phyloP scores from a whole-genome alignment of 2,797 vertebrate species.

The Lithobates sylvaticus region DNA sequence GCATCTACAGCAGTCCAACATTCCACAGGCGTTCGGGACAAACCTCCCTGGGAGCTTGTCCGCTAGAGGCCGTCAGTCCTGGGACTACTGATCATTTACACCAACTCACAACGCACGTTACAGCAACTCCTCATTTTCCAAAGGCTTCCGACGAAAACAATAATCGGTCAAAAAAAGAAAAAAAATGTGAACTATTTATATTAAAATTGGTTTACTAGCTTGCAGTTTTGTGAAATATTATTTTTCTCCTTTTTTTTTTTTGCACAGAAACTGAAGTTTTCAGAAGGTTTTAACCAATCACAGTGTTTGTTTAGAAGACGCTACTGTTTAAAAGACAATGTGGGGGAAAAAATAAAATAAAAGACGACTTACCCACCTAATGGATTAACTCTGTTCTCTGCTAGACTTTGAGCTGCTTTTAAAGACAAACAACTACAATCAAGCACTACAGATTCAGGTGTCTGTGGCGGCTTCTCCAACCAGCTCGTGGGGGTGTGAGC shows the following conservation, averaged over 20 bases:
- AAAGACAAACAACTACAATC: slow-evolving; percentile 77
- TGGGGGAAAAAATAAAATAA: no score
- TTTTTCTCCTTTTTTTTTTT: slow-evolving; percentile 69
- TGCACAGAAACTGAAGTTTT: slow-evolving; percentile 81
- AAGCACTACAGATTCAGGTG: slow-evolving; percentile 85
- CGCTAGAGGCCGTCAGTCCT: slow-evolving; percentile 53
- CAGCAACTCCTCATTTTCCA: slow-evolving; percentile 80
- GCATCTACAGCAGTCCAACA: slow-evolving; percentile 77
- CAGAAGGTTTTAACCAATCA: slow-evolving; percentile 85
- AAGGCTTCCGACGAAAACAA: slow-evolving; percentile 79
- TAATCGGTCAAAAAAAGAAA: slow-evolving; percentile 70
- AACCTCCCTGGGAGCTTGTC: slow-evolving; percentile 70
- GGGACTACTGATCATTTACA: slow-evolving; percentile 61
- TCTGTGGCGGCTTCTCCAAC: slow-evolving; percentile 76
- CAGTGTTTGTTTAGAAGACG: slow-evolving; percentile 83
- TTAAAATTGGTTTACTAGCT: slow-evolving; percentile 84
- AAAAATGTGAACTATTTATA: slow-evolving; percentile 83
- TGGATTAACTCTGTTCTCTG: slow-evolving; percentile 79
- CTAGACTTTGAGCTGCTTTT: slow-evolving; percentile 86
- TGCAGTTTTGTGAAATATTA: slow-evolving; percentile 82
- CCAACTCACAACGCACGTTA: slow-evolving; percentile 76
- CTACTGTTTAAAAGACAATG: slow-evolving; percentile 69
- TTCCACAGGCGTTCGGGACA: slow-evolving; percentile 76
- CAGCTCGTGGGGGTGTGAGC: slow-evolving; percentile 78
- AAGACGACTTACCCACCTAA: slow-evolving; percentile 74